Evolutionary conservation across 2,113 vertebrate species (phyloP).

Genomic region (Hypanus sabinus): DNA sequence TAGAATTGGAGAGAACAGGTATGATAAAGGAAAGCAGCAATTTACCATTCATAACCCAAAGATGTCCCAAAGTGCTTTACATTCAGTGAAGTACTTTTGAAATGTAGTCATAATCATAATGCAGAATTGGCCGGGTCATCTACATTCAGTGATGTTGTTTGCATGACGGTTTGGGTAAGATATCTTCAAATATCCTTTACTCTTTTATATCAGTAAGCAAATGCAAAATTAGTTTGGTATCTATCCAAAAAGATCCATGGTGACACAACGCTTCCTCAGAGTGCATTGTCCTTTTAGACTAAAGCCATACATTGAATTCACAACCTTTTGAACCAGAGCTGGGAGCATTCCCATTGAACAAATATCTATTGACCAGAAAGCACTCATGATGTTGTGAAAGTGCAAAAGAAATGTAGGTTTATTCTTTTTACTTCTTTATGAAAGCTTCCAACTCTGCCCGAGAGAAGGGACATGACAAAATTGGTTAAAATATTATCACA

Average conservation of each 20-base stretch:
- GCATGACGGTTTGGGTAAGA: not conserved
- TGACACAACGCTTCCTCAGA: not conserved
- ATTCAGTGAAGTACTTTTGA: not conserved
- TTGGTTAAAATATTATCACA: not conserved
- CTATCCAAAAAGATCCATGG: not conserved
- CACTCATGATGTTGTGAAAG: not conserved
- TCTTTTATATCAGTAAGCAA: not conserved
- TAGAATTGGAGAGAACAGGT: not conserved
- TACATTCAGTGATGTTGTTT: not conserved
- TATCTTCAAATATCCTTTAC: not conserved
- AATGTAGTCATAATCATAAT: not conserved
- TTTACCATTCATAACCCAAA: not conserved
- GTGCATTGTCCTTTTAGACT: not conserved
- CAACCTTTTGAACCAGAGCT: not conserved
- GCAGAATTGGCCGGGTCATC: not conserved
- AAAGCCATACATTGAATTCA: not conserved
- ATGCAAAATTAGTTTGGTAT: not conserved
- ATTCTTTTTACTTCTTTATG: no score
- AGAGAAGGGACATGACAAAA: not conserved
- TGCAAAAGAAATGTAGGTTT: not conserved
- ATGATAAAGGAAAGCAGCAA: not conserved
- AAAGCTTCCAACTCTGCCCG: not conserved
- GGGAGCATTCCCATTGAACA: not conserved
- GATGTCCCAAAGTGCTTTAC: not conserved
- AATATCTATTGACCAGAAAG: not conserved